Base-by-base conservation (phyloP, 2,113 vertebrate genomes). In the Elephantulus edwardii region DNA sequence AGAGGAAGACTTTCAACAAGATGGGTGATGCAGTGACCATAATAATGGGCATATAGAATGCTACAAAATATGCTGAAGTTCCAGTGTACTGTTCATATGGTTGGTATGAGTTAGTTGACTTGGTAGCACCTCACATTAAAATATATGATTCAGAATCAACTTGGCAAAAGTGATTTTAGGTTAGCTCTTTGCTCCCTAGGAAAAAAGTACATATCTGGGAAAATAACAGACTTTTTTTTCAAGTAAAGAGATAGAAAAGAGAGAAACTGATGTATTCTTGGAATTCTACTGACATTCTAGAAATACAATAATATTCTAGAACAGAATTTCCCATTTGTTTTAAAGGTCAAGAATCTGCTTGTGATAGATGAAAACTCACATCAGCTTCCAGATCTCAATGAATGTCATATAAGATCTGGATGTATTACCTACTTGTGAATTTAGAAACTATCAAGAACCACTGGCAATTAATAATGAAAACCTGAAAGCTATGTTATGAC, bases 241-340 rank as follows among this genome's bases (percentile, higher is more conserved):
- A n/a, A n/a, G n/a, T n/a, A n/a, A n/a, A n/a, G n/a, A n/a, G n/a
- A n/a, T n/a, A 46, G 22, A 8, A n/a, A n/a, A 52, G 38, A 52
- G 48, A 68, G 28, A 83, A 33, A 42, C n/a, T 68, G 50, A 66
- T 26, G 4, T 71, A 35, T 62, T 8, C 6, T 78, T 80, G 12
- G 72, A 91, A 48, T 89, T 24, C 86, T 80, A 54, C 90, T 97
- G 96, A 96, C 96, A 24, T 96, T 94, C 92, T 86, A 97, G 96
- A 95, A 80, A 88, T 97, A 97, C 95, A 97, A 97, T 1, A 89
- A 97, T 89, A 93, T 94, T 66, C 96, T 96, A 35, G 56, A 24
- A 0, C 93, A 77, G 26, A 84, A 92, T 0, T 94, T 66, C 0
- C 93, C 96, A 22, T 97, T 97, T 40, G 0, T 1, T 30, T 90